Percentiles rank a stretch among this genome's conserved stretches.
phyloP scores from a whole-genome alignment of 1,140 invertebrate species.

The Drosophila melanica region DNA sequence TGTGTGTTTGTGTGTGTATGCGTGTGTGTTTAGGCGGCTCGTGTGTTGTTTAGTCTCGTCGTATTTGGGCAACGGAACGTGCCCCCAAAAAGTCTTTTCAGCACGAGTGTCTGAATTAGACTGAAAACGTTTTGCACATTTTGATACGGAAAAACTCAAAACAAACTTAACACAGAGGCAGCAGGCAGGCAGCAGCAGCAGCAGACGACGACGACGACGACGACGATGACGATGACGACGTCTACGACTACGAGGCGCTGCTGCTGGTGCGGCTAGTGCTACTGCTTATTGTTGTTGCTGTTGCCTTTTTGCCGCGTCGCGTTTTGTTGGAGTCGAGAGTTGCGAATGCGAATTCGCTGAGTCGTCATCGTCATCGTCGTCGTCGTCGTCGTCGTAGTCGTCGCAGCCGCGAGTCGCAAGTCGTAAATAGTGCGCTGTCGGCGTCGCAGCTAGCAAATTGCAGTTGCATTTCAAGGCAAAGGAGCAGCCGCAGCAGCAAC shows the following conservation, averaged over 20 bases:
- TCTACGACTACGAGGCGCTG: constrained; percentile 36
- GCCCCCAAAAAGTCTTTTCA: constrained; percentile 83
- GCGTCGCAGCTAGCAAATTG: constrained; percentile 34
- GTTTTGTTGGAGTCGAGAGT: constrained; percentile 47
- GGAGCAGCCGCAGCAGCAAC: constrained; percentile 33
- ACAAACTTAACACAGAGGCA: constrained; percentile 69
- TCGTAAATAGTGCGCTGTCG: constrained; percentile 72
- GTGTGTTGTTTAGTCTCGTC: constrained; percentile 21
- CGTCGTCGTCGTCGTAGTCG: constrained; percentile 1
- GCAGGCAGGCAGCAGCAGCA: constrained; percentile 26
- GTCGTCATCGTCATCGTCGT: constrained; percentile 47
- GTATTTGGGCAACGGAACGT: constrained; percentile 61
- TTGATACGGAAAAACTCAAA: constrained; percentile 84
- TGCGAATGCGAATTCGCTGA: constrained; percentile 71
- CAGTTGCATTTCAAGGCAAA: constrained; percentile 51
- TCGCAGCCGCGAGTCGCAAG: constrained; percentile 35
- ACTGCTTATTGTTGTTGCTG: constrained; percentile 53
- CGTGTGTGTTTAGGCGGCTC: constrained; percentile 15
- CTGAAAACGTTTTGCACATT: constrained; percentile 84
- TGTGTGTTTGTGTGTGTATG: background rate
- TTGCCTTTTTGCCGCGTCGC: constrained; percentile 20
- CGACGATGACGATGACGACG: constrained; percentile 40
- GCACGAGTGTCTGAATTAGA: constrained; percentile 84
- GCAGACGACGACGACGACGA: constrained; percentile 43
- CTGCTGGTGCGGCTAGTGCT: constrained; percentile 34